phyloP scores from a whole-genome alignment of 2,797 vertebrate species.

The Schizopygopsis pylzovi region DNA sequence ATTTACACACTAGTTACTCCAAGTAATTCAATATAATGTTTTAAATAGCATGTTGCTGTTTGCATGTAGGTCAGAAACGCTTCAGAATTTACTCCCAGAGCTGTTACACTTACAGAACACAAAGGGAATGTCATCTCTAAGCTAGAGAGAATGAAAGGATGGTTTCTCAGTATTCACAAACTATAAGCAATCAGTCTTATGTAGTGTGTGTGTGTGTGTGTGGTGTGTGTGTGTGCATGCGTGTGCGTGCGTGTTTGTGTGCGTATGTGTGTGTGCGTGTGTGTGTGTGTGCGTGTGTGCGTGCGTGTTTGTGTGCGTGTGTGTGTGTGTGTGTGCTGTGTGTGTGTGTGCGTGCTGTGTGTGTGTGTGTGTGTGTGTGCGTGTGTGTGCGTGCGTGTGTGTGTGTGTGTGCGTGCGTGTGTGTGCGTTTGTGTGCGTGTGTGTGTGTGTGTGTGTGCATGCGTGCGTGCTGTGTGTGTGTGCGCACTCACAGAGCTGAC shows the following conservation, averaged over 20 bases:
- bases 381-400: too few species aligned
- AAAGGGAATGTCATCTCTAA: background rate
- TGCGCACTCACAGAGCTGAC: conserved; percentile 83
- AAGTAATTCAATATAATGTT: background rate
- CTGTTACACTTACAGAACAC: background rate
- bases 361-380: background rate
- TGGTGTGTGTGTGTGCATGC: background rate
- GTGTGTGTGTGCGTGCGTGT: conserved; percentile 1
- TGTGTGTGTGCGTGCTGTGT: background rate
- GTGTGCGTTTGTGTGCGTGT: too few species aligned
- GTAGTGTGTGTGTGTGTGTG: background rate
- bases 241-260: too few species aligned
- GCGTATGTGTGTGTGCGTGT: too few species aligned
- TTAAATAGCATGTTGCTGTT: background rate
- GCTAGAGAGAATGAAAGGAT: background rate
- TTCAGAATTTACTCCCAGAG: background rate
- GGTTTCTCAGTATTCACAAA: background rate
- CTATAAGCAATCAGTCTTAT: background rate
- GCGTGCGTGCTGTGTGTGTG: background rate
- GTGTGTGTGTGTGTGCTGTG: conserved; percentile 14
- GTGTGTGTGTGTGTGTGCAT: too few species aligned
- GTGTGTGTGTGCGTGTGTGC: too few species aligned
- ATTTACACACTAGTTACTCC: background rate
- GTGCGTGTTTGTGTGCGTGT: background rate
- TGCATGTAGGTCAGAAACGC: background rate